These are phyloP conservation scores for Brachyptera risi DNA, from an alignment of 2,888 invertebrate species.

Conservation along the genomic window DNA sequence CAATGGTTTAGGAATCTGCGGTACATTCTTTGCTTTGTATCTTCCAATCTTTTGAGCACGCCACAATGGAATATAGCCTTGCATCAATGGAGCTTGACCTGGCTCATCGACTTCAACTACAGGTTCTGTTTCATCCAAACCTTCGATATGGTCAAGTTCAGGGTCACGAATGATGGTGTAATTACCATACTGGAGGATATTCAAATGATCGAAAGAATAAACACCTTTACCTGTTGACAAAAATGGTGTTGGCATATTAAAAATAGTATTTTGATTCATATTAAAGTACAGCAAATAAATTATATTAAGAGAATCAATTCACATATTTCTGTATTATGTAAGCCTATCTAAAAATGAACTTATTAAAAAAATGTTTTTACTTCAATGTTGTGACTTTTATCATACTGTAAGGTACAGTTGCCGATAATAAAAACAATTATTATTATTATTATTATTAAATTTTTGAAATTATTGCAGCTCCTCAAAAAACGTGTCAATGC, in stretches of 20 bases:
- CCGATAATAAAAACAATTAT: too few species aligned
- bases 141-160: slow-evolving; percentile 46
- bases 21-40: slow-evolving; percentile 64
- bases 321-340: slow-evolving; percentile 30
- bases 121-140: neutral
- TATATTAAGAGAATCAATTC: neutral
- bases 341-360: too few species aligned
- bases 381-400: too few species aligned
- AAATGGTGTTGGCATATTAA: neutral
- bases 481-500: too few species aligned
- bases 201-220: slow-evolving; percentile 66
- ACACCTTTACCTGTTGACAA: slow-evolving; percentile 60
- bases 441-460: too few species aligned
- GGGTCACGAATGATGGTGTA: slow-evolving; percentile 60
- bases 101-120: slow-evolving; percentile 37
- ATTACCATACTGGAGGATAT: slow-evolving; percentile 70
- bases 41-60: slow-evolving; percentile 62
- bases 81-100: slow-evolving; percentile 35
- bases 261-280: too few species aligned
- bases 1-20: slow-evolving; percentile 63
- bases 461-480: too few species aligned
- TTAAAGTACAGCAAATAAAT: too few species aligned
- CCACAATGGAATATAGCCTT: slow-evolving; percentile 56
- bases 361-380: too few species aligned
- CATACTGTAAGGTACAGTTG: too few species aligned